Base-by-base conservation (phyloP, 2,797 vertebrate genomes). In the Chaetophractus vellerosus region DNA sequence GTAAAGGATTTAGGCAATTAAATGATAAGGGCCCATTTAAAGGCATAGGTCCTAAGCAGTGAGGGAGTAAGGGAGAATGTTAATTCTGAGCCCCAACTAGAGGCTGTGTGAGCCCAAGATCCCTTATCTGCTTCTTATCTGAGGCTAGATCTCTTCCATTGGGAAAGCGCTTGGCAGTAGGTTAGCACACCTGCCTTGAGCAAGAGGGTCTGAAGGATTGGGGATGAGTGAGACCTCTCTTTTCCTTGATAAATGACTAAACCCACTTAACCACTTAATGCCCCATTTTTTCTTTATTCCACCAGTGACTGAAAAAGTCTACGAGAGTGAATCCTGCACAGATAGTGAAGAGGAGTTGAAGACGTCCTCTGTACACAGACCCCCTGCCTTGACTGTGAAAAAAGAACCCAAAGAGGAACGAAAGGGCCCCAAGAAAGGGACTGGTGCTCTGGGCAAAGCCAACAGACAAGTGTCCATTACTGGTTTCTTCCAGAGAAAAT, bases 401-500 rank as follows among this genome's bases (percentile, higher is more conserved):
- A 99, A 97, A 36, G 99, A 99, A 0, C 84, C 96, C 0, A 98
- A 98, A 64, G 98, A 99, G 0, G 99, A 99, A 74, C 99, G 97
- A 96, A 99, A 98, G 92, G 98, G 88, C 90, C 96, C 95, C 21
- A 99, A 99, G 98, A 99, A 99, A 97, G 96, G 97, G 0, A 55
- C 98, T 1, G 95, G 98, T 1, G 86, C 96, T 10, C 84, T 97
- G 48, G 98, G 87, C 96, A 99, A 99, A 98, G 98, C 98, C 95
- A 97, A 98, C 14, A 99, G 99, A 96, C 99, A 99, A 96, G 98
- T 99, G 5, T 99, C 99, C 48, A 99, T 99, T 93, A 98, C 98
- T 98, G 99, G 99, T 1, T 99, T 99, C 84, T 99, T 99, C 96
- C 99, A 99, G 21, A 99, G 99, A 98, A 99, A 99, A 95, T 99